Evolutionary conservation across 23 tunicate species (phyloP).

Genomic region (Corella eumyota): DNA sequence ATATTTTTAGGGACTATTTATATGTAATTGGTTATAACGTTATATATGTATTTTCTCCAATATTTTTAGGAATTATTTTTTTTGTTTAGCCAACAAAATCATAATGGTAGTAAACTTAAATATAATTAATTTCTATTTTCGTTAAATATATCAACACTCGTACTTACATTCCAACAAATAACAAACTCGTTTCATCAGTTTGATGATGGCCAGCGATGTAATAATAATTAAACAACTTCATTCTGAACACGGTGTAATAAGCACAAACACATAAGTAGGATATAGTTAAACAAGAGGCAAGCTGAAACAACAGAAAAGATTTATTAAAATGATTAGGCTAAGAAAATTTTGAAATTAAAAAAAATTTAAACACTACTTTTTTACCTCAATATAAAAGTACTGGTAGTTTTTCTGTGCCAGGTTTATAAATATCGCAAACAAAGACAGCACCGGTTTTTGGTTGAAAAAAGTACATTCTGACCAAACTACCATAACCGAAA

Average conservation of each 20-base stretch:
- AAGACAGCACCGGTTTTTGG: constrained; percentile 75
- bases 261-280: constrained; percentile 97
- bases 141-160: background rate
- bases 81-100: too few species aligned
- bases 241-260: constrained; percentile 91
- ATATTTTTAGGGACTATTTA: background rate
- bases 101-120: background rate
- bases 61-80: too few species aligned
- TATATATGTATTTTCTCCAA: too few species aligned
- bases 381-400: constrained; percentile 85
- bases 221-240: constrained; percentile 91
- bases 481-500: constrained; percentile 92
- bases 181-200: constrained; percentile 84
- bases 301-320: constrained; percentile 18
- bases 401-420: constrained; percentile 40
- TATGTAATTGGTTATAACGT: too few species aligned
- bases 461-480: constrained; percentile 97
- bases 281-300: constrained; percentile 66
- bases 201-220: constrained; percentile 98
- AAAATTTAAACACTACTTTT: too few species aligned
- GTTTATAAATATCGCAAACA: constrained; percentile 95
- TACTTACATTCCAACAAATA: constrained; percentile 96
- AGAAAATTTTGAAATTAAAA: too few species aligned
- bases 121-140: background rate
- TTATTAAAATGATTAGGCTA: background rate